Evolutionary conservation across 2,113 vertebrate genomes (phyloP).

Genomic region (zebrafish (Danio rerio)): DNA sequence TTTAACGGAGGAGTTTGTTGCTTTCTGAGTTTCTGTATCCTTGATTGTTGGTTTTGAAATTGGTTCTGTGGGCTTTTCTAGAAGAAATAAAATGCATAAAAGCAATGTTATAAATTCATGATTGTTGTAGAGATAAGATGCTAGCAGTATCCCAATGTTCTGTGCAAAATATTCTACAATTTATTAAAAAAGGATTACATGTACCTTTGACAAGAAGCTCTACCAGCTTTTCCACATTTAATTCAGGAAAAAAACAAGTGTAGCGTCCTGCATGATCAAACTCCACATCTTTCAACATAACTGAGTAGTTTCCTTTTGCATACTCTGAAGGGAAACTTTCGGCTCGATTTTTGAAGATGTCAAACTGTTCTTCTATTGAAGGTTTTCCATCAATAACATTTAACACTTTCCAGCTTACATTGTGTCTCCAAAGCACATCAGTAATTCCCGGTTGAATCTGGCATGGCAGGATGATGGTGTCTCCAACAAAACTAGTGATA

Average conservation of each 20-base stretch:
- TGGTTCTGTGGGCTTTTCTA: neutral
- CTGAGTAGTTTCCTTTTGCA: neutral
- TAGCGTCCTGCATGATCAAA: neutral
- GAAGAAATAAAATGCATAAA: too few species aligned
- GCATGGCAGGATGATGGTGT: neutral
- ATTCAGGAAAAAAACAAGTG: neutral
- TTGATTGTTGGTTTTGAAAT: neutral
- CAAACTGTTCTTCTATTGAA: fast-evolving
- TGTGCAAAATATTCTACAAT: neutral
- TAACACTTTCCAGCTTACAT: neutral
- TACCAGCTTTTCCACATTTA: neutral
- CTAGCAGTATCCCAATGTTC: neutral
- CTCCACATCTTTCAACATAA: neutral
- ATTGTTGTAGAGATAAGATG: neutral
- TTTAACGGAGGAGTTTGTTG: neutral
- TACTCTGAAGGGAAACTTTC: neutral
- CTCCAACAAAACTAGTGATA: neutral
- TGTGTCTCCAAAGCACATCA: neutral
- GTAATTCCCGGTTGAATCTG: neutral
- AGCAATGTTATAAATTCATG: neutral
- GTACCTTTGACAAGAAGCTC: neutral
- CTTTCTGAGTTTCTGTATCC: too few species aligned
- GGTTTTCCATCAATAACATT: neutral
- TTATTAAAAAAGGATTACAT: neutral
- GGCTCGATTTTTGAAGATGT: neutral